These are phyloP conservation scores for Aelia acuminata DNA, from an alignment of 2,888 invertebrate species.

Conservation along the genomic window DNA sequence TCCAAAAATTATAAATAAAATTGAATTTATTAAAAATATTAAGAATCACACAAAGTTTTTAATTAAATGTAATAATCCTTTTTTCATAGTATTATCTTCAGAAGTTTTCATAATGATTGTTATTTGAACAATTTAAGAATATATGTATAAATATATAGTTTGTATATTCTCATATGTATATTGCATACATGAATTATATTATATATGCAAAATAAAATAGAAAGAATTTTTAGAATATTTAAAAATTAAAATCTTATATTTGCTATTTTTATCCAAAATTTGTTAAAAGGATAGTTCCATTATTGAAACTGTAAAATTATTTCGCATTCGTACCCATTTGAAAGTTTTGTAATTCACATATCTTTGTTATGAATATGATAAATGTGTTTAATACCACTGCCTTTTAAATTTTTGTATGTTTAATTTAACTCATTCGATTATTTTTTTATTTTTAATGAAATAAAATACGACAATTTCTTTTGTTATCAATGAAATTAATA, in stretches of 20 bases:
- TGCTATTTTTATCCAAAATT: slow-evolving; percentile 34
- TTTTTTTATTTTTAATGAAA: slow-evolving; percentile 1
- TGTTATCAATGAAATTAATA: slow-evolving; percentile 13
- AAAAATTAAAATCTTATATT: slow-evolving; percentile 52
- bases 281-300: slow-evolving; percentile 15
- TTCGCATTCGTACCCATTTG: not conserved
- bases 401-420: slow-evolving; percentile 23
- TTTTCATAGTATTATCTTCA: slow-evolving; percentile 42
- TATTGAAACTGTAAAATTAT: slow-evolving; percentile 21
- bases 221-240: slow-evolving; percentile 49
- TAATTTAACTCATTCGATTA: slow-evolving; percentile 16
- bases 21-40: not conserved
- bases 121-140: slow-evolving; percentile 10
- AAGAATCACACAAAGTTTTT: slow-evolving; percentile 14
- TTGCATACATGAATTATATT: slow-evolving; percentile 44
- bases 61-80: slow-evolving; percentile 34
- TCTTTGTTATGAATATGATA: slow-evolving; percentile 26
- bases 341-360: slow-evolving; percentile 39
- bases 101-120: slow-evolving; percentile 9
- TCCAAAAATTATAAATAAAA: not conserved
- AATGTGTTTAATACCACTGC: slow-evolving; percentile 29
- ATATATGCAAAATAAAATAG: slow-evolving; percentile 50
- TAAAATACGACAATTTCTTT: not conserved
- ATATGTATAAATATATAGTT: slow-evolving; percentile 22
- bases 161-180: slow-evolving; percentile 16